These are phyloP conservation scores for Leuciscus waleckii DNA, from an alignment of 2,797 vertebrate species.

Conservation along the genomic window DNA sequence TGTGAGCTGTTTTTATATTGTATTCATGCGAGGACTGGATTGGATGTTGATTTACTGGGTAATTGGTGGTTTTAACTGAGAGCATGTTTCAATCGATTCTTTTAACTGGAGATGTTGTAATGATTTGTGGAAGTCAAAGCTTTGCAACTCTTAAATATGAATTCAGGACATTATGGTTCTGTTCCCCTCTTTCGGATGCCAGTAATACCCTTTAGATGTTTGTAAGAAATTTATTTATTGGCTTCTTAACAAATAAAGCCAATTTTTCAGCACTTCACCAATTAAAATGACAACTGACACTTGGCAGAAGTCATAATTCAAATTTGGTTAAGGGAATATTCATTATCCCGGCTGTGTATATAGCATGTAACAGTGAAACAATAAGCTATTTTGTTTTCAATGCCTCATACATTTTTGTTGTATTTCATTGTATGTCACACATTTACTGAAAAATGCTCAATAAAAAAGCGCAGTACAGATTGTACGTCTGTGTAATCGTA, in stretches of 20 bases:
- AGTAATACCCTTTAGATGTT: constrained; percentile 20
- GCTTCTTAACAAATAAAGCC: neutral
- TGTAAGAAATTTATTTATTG: neutral
- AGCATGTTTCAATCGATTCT: constrained; percentile 50
- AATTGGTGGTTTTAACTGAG: constrained; percentile 46
- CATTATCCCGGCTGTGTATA: constrained; percentile 53
- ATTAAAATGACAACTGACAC: neutral
- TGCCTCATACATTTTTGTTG: constrained; percentile 81
- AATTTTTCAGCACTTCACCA: constrained; percentile 5
- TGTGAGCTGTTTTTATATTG: constrained; percentile 54
- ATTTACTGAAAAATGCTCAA: constrained; percentile 81
- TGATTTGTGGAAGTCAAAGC: constrained; percentile 49
- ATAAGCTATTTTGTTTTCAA: constrained; percentile 67
- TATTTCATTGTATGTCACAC: constrained; percentile 80
- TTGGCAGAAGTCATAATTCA: neutral
- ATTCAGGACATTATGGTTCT: constrained; percentile 27
- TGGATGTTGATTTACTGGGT: constrained; percentile 52
- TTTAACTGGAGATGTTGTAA: constrained; percentile 52
- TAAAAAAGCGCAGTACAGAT: constrained; percentile 65
- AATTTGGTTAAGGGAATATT: constrained; percentile 26
- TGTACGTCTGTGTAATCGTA: constrained; percentile 37
- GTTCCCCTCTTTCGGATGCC: neutral
- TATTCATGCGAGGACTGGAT: constrained; percentile 49
- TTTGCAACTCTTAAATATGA: constrained; percentile 41
- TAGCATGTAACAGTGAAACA: constrained; percentile 61